These are phyloP conservation scores for Saguinus imperator DNA, from an alignment of 2,113 vertebrate species.

Conservation along the genomic window DNA sequence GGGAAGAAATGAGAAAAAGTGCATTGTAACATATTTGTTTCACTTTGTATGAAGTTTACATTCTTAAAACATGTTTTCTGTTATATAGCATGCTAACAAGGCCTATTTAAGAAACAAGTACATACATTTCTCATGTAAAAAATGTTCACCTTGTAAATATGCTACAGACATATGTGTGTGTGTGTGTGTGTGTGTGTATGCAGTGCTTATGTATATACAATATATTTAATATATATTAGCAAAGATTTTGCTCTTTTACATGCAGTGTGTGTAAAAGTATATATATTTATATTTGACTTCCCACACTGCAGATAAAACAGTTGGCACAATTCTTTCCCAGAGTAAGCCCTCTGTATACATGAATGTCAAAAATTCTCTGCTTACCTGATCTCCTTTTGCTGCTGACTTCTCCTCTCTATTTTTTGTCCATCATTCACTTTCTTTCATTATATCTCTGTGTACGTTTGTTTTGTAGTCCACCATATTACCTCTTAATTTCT, in stretches of 20 bases:
- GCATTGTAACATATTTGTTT: background rate
- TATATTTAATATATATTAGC: too few species aligned
- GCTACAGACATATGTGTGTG: background rate
- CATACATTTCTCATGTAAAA: background rate
- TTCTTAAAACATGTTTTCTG: conserved; percentile 11
- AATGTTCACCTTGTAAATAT: background rate
- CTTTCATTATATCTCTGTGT: background rate
- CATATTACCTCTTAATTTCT: background rate
- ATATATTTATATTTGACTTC: background rate
- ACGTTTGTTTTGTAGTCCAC: background rate
- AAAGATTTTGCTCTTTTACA: too few species aligned
- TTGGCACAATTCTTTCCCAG: background rate
- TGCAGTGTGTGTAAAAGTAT: too few species aligned
- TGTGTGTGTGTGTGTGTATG: background rate
- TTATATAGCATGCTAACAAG: background rate
- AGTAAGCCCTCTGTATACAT: background rate
- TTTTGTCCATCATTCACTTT: background rate
- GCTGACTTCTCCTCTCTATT: background rate
- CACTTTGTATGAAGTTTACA: background rate
- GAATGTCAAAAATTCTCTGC: background rate
- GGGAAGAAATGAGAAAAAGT: background rate
- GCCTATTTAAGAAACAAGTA: background rate
- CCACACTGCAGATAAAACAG: background rate
- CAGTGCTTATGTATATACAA: too few species aligned
- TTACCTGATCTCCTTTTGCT: background rate